Conservation (phyloP, 92 coral and sea anemone species). For the Epizoanthus rinbou region DNA sequence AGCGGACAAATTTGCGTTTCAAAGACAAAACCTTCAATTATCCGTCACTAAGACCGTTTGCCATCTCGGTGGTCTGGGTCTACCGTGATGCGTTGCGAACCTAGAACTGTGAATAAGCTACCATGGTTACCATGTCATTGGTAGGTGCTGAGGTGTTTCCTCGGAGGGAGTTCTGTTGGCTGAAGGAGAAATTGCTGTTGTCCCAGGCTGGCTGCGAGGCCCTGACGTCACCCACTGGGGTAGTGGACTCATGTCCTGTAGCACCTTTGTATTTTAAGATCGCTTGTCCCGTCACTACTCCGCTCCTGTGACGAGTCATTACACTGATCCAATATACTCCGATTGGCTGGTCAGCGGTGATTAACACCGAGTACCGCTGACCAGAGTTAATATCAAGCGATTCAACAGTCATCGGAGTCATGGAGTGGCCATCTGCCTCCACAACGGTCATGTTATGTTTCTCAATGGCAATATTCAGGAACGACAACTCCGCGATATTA, state of each 20-base stretch:
- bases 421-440: slow-evolving; percentile 35
- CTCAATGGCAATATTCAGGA: slow-evolving; percentile 49
- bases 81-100: no score
- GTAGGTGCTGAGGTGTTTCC: slow-evolving; percentile 43
- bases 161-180: slow-evolving; percentile 29
- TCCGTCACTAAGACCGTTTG: no score
- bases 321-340: slow-evolving; percentile 53
- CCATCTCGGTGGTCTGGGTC: no score
- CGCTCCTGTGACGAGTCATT: slow-evolving; percentile 37
- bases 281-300: slow-evolving; percentile 38
- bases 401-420: slow-evolving; percentile 5
- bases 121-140: slow-evolving; percentile 7
- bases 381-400: slow-evolving; percentile 41
- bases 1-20: no score
- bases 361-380: slow-evolving; percentile 42
- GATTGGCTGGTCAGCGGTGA: slow-evolving; percentile 46
- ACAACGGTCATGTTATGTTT: slow-evolving; percentile 49
- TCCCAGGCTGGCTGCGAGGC: slow-evolving; percentile 48
- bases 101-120: no score
- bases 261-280: slow-evolving; percentile 30
- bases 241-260: not conserved
- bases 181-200: slow-evolving; percentile 39
- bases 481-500: slow-evolving; percentile 45
- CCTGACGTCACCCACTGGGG: slow-evolving; percentile 31
- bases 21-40: no score